Evolutionary conservation across 2,888 invertebrate genomes (phyloP).

Genomic region (Spisula subtruncata): DNA sequence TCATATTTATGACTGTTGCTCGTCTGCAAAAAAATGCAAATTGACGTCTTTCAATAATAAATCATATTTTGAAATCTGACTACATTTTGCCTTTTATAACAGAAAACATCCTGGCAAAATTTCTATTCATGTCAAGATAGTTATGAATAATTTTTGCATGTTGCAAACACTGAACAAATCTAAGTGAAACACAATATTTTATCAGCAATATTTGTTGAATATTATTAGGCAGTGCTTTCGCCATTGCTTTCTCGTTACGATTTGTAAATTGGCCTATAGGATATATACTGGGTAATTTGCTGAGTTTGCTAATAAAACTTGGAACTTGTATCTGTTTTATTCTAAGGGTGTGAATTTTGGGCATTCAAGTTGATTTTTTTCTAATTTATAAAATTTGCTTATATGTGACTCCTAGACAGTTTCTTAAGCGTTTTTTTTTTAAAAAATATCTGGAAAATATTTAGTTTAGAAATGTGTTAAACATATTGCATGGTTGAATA

Average conservation of each 20-base stretch:
- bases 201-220: neutral
- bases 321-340: too few relatives aligned
- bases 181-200: conserved; percentile 12
- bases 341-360: too few relatives aligned
- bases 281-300: too few relatives aligned
- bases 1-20: neutral
- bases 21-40: conserved; percentile 29
- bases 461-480: too few relatives aligned
- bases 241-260: neutral
- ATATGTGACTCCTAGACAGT: too few relatives aligned
- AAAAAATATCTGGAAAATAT: too few relatives aligned
- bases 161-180: neutral
- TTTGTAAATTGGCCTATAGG: neutral
- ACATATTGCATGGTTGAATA: too few relatives aligned
- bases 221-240: neutral
- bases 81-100: neutral
- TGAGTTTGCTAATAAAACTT: too few relatives aligned
- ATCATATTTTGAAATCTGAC: conserved; percentile 25
- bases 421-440: too few relatives aligned
- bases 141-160: conserved; percentile 27
- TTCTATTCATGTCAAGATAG: conserved; percentile 24
- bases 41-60: conserved; percentile 13
- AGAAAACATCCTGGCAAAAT: conserved; percentile 24
- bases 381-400: too few relatives aligned
- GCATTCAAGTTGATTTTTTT: too few relatives aligned